Evolutionary conservation across 2,888 invertebrate genomes (phyloP), one percentile per base, ranked within the genome.

Genomic region (Drosophila nr. perissopoda): DNA sequence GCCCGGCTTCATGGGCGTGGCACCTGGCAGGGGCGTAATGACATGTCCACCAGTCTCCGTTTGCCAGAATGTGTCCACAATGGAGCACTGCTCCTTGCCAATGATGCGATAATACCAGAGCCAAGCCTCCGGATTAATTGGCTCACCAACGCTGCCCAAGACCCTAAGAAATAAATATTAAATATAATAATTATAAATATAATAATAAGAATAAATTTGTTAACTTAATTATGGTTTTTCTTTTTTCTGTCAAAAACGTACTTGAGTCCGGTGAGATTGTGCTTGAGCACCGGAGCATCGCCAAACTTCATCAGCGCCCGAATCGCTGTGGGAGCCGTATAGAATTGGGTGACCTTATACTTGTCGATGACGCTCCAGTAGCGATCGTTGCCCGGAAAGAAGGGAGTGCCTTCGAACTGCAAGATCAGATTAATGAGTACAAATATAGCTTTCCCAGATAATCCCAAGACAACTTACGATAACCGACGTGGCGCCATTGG

Each of bases 61-160:
- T 94, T 99, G 99, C 99, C 99, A 99, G 94, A 98, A 99, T 0
- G 99, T 99, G 92, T 99, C 99, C 0, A 97, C 98, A 90, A 99
- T 97, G 64, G 99, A 97, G 93, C 98, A 98, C 76, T 95, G 95
- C 54, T 95, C 95, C 73, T 95, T 95, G 6, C 99, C 99, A 33
- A 99, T 95, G 36, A 96, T 91, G 81, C 96, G 95, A 93, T 98
- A 96, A 93, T 98, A 99, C 99, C 99, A 99, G 57, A 97, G 93
- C 99, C 99, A 99, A 0, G 99, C 99, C 93, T 99, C 99, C 0
- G 99, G 97, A 93, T 99, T 99, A 80, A 99, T 99, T 0, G 99
- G 99, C 93, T 99, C 99, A 1, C 99, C 99, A 1, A 99, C 99
- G 73, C 98, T 99, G 63, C 99, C 99, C 83, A 99, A 94, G 27